Base-by-base conservation (phyloP, 2,113 vertebrate genomes). In the Crotalus viridis region DNA sequence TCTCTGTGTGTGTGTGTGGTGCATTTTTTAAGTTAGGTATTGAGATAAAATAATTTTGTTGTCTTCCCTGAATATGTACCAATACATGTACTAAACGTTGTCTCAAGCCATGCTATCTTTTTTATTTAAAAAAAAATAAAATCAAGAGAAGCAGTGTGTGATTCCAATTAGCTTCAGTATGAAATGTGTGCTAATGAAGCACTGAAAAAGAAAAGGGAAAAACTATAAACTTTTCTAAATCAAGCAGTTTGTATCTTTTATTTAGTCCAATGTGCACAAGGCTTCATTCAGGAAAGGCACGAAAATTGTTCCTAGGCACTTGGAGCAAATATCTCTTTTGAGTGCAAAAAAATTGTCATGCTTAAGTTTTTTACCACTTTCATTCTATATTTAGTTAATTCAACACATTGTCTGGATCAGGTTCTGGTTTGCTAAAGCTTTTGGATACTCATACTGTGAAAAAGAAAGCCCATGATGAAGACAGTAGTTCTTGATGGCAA, bases 1-100 rank as follows among this genome's bases (percentile, higher is more conserved):
- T 12, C 3, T 64, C 57, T 1, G 5, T 6, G 3, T 0, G 1
- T 10, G 0, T 39, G 13, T 33, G 5, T 57, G 48, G 48, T 51
- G 8, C 1, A 51, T 51, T 87, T 87, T 48, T 87, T 15, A 13
- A 26, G 2, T 87, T 87, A 51, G 46, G n/a, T 26, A 12, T 48
- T n/a, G 22, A 85, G 12, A 46, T 39, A 81, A 33, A 17, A 52
- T 55, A 91, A 91, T 26, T 26, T 43, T 33, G 12, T 26, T 90
- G 2, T 39, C 28, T 90, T 33, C 64, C n/a, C 26, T 39, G 51
- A 52, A 90, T 2, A 90, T 48, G 33, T 54, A 39, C 1, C 19
- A 81, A 81, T 85, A 39, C 10, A 0, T 2, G 17, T 17, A 12
- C 26, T 85, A 91, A 12, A 13, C 85, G n/a, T 33, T 54, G 39